Evolutionary conservation across 1,140 invertebrate species (phyloP).

Genomic region (Zaprionus kolodkinae): DNA sequence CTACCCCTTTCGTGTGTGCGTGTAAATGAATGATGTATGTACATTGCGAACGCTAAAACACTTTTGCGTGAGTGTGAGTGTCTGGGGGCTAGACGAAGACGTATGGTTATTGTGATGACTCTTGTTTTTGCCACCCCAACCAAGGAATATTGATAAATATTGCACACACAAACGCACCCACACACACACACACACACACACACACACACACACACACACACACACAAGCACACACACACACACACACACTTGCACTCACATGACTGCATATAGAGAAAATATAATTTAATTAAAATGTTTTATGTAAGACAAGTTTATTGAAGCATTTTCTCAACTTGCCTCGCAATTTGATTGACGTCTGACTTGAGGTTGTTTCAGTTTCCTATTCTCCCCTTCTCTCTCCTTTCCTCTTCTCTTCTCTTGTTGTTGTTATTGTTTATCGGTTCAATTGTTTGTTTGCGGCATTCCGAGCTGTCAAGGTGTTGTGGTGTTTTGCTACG

Average conservation of each 20-base stretch:
- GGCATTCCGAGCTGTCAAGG: constrained; percentile 72
- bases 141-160: constrained; percentile 74
- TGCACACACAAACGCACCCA: constrained; percentile 48
- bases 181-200: constrained; percentile 15
- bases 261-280: constrained; percentile 52
- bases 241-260: constrained; percentile 26
- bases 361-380: constrained; percentile 46
- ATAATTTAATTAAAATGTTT: constrained; percentile 83
- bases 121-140: constrained; percentile 52
- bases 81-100: constrained; percentile 68
- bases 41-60: constrained; percentile 75
- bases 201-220: constrained; percentile 27
- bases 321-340: constrained; percentile 74
- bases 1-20: constrained; percentile 30
- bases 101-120: constrained; percentile 82
- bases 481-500: constrained; percentile 55
- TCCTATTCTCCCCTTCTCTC: not conserved
- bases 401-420: constrained; percentile 26
- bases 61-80: constrained; percentile 61
- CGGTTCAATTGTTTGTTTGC: constrained; percentile 68
- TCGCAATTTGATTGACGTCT: constrained; percentile 75
- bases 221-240: constrained; percentile 10
- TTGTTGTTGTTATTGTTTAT: constrained; percentile 45
- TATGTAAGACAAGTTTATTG: constrained; percentile 82
- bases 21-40: constrained; percentile 81